Conservation (phyloP, 2,113 vertebrate genomes). For the Cygnus buccinator region DNA sequence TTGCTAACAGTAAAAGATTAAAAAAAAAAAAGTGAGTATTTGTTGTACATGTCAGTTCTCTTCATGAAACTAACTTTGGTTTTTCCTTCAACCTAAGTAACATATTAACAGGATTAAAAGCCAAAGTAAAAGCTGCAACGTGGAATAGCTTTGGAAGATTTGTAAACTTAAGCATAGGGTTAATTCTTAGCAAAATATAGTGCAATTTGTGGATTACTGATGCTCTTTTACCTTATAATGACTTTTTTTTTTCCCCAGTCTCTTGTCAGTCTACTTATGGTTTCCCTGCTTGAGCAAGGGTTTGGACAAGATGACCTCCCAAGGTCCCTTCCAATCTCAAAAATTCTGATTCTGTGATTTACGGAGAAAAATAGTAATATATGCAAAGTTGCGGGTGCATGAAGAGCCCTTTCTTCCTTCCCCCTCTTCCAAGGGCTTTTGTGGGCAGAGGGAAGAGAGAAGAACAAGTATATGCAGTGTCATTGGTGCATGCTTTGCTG, state of each 20-base stretch:
- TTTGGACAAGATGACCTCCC: background rate
- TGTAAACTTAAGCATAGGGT: background rate
- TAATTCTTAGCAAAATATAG: background rate
- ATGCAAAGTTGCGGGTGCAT: background rate
- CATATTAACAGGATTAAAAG: background rate
- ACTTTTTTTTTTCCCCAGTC: background rate
- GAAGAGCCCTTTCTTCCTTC: background rate
- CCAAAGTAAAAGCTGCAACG: background rate
- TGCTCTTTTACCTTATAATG: background rate
- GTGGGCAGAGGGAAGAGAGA: accelerated
- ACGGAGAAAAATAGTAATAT: background rate
- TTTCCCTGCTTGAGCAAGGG: background rate
- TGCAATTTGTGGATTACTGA: background rate
- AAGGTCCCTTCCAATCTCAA: background rate
- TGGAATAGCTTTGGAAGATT: background rate
- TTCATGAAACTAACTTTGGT: background rate
- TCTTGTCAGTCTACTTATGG: background rate
- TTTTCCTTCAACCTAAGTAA: background rate
- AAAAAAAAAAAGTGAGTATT: background rate
- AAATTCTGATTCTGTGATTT: background rate
- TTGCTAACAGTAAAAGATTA: background rate
- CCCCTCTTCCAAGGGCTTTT: background rate
- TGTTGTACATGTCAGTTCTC: background rate
- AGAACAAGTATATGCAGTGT: background rate
- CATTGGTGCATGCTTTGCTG: background rate